These are phyloP conservation scores for Tetheella fluctuosa DNA, from an alignment of 2,888 invertebrate genomes.

Conservation along the genomic window DNA sequence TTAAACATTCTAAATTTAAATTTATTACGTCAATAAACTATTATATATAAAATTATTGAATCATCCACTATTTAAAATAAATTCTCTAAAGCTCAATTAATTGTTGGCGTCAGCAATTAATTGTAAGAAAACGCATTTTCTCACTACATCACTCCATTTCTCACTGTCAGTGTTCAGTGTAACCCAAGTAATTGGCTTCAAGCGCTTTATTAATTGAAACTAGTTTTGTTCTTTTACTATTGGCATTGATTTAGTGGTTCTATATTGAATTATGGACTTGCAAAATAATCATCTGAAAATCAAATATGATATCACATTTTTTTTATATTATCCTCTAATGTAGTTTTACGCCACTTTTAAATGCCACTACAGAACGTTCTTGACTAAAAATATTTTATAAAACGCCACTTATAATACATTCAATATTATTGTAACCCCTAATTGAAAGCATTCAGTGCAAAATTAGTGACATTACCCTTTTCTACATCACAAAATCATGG, in stretches of 20 bases:
- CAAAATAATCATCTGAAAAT: not conserved
- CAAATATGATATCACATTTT: not conserved
- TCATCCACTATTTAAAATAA: not conserved
- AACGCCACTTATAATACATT: too few species aligned
- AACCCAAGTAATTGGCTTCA: slow-evolving; percentile 9
- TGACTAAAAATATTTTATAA: too few species aligned
- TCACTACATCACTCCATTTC: slow-evolving; percentile 15
- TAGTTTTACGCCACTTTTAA: too few species aligned
- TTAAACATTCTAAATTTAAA: not conserved
- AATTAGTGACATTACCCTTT: too few species aligned
- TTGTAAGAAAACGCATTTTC: slow-evolving; percentile 20
- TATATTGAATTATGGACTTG: not conserved
- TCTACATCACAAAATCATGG: too few species aligned
- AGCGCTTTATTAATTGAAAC: slow-evolving; percentile 10
- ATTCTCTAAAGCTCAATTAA: slow-evolving; percentile 17
- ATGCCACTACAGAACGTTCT: too few species aligned
- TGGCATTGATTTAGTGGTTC: not conserved
- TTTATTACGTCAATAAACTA: too few species aligned
- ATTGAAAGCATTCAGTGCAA: too few species aligned
- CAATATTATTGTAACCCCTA: too few species aligned
- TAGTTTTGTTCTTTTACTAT: slow-evolving; percentile 5
- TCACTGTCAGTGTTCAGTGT: slow-evolving; percentile 18
- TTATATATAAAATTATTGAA: not conserved
- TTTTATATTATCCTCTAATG: not conserved
- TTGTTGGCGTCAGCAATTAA: slow-evolving; percentile 17